A percentile compares a stretch with the other conserved stretches of the same genome.
Evolutionary conservation across 2,113 vertebrate genomes (phyloP).

Genomic region (Lates calcarifer): DNA sequence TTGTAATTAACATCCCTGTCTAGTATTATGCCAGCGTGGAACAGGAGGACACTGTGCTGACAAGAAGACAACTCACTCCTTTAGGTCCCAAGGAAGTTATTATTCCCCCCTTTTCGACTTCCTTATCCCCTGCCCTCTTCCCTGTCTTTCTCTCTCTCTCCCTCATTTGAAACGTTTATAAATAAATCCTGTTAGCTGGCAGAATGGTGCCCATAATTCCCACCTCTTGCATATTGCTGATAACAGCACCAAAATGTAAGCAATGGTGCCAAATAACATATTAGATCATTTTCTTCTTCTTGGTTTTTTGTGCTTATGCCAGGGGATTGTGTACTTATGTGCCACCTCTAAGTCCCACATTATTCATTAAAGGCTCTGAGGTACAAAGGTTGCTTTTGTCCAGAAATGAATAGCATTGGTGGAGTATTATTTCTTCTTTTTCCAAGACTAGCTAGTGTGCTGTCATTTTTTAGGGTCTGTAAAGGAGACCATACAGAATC

Average conservation of each 20-base stretch:
- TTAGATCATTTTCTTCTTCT: conserved; percentile 44
- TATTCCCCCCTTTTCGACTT: conserved; percentile 26
- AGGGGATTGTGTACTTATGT: conserved; percentile 23
- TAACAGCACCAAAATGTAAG: conserved; percentile 23
- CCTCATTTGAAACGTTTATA: conserved; percentile 50
- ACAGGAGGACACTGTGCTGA: conserved; percentile 26
- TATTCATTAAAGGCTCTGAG: conserved; percentile 45
- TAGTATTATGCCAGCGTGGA: conserved; percentile 31
- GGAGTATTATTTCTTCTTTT: conserved; percentile 27
- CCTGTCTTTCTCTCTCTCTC: conserved; percentile 5
- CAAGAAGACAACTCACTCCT: conserved; percentile 48
- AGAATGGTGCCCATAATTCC: conserved; percentile 41
- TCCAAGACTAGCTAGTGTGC: not conserved
- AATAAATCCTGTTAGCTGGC: conserved; percentile 62
- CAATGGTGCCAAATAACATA: conserved; percentile 27
- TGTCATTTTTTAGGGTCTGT: not conserved
- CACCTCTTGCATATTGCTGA: conserved; percentile 50
- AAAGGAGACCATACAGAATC: not conserved
- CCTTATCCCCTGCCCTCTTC: not conserved
- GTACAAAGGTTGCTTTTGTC: conserved; percentile 51
- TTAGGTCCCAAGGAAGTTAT: conserved; percentile 43
- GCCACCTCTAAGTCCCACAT: conserved; percentile 15
- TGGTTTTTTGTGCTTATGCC: conserved; percentile 22
- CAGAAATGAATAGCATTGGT: conserved; percentile 33
- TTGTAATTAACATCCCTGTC: conserved; percentile 67